Percentiles rank a stretch among this genome's conserved stretches.
Evolutionary conservation across 2,797 vertebrate species (phyloP).

Genomic region (Pseudomugil gertrudae): DNA sequence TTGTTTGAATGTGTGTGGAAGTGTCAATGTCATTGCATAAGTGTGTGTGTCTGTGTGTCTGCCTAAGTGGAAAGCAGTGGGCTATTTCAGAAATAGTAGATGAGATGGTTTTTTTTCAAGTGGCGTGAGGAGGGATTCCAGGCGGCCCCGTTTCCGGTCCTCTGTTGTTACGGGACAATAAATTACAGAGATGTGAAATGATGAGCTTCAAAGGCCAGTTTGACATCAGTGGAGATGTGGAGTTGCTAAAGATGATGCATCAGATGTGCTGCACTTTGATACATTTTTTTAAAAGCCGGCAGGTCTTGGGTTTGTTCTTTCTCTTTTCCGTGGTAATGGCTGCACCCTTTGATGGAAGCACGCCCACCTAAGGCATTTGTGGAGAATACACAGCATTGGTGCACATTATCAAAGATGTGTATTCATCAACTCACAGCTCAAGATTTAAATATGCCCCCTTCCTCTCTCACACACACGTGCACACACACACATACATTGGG

Average conservation of each 20-base stretch:
- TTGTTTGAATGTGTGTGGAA: constrained; percentile 32
- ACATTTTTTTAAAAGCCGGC: constrained; percentile 6
- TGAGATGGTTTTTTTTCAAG: constrained; percentile 70
- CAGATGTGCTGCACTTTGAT: constrained; percentile 24
- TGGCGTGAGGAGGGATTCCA: constrained; percentile 64
- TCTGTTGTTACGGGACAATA: constrained; percentile 48
- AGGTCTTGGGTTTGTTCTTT: constrained; percentile 38
- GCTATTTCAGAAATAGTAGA: constrained; percentile 58
- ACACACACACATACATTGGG: constrained; percentile 9
- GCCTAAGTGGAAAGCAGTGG: constrained; percentile 59
- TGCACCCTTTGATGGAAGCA: constrained; percentile 36
- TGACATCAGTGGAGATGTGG: constrained; percentile 49
- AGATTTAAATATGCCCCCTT: constrained; percentile 10
- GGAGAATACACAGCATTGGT: constrained; percentile 26
- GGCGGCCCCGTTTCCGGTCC: constrained; percentile 54
- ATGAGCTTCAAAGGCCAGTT: constrained; percentile 65
- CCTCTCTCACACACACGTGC: constrained; percentile 16
- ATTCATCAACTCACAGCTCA: constrained; percentile 3
- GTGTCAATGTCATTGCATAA: constrained; percentile 50
- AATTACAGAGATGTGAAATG: constrained; percentile 64
- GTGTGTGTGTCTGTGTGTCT: constrained; percentile 45
- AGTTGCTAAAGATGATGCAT: constrained; percentile 35
- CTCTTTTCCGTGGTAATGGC: constrained; percentile 33
- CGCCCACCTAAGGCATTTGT: constrained; percentile 19
- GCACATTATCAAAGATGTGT: constrained; percentile 29